Percentiles rank a stretch among this genome's conserved stretches.
Evolutionary conservation across 2,113 vertebrate genomes (phyloP).

Genomic region (Tamias sibiricus): DNA sequence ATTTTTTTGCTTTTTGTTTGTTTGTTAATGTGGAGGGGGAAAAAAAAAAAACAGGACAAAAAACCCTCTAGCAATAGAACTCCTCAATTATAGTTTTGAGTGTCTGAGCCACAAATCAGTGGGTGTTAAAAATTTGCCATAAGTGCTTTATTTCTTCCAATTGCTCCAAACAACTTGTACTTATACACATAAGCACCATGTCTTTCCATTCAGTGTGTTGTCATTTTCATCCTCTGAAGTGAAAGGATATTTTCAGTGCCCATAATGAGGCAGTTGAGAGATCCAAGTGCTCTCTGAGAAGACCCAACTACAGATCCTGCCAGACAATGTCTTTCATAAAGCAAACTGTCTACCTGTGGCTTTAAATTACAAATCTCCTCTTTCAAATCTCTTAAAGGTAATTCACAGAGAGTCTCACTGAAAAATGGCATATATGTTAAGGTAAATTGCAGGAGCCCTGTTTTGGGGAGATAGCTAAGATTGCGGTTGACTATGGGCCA

Average conservation of each 20-base stretch:
- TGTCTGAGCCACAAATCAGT: background rate
- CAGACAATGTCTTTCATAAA: slow-evolving; percentile 49
- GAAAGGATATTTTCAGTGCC: background rate
- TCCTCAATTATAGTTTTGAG: background rate
- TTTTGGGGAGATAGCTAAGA: no score
- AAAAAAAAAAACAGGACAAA: background rate
- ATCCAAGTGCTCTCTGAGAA: slow-evolving; percentile 46
- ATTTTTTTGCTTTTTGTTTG: background rate
- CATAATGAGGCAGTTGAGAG: background rate
- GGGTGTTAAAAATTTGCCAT: background rate
- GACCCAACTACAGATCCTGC: slow-evolving; percentile 49
- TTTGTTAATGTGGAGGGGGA: background rate
- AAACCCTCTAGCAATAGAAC: background rate
- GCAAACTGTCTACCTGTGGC: background rate
- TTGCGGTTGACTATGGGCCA: no score
- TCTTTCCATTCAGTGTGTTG: background rate
- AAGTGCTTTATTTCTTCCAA: background rate
- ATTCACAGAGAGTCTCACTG: slow-evolving; percentile 42
- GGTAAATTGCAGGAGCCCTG: no score
- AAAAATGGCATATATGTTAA: slow-evolving; percentile 60
- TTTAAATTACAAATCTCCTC: slow-evolving; percentile 56
- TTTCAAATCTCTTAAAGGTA: slow-evolving; percentile 67
- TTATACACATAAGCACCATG: background rate
- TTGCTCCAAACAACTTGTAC: background rate
- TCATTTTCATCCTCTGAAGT: background rate